Conservation (phyloP, 2,113 vertebrate genomes). For the Glaucidium brasilianum region DNA sequence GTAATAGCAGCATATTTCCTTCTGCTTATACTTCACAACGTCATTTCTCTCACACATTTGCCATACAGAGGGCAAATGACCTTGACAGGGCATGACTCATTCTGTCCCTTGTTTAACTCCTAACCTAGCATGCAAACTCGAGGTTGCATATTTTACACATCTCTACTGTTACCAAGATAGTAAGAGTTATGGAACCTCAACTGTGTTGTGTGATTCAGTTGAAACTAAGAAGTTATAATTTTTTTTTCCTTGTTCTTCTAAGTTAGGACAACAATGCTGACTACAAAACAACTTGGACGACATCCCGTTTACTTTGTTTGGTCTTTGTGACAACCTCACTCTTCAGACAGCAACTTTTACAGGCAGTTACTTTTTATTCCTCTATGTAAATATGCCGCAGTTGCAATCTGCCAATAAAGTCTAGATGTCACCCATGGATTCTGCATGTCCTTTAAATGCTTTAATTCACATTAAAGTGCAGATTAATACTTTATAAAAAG, state of each 20-base stretch:
- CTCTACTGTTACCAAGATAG: neutral
- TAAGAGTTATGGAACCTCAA: neutral
- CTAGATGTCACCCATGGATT: neutral
- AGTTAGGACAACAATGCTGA: neutral
- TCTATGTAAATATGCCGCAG: neutral
- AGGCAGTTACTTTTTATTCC: neutral
- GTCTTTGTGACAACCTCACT: neutral
- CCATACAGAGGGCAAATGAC: constrained; percentile 9
- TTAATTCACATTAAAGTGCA: neutral
- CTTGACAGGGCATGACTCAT: constrained; percentile 54
- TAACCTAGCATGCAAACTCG: neutral
- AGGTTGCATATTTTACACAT: neutral
- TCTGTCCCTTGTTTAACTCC: neutral
- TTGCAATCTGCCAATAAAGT: neutral
- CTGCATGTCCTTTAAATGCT: neutral
- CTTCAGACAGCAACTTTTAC: neutral
- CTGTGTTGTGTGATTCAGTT: neutral
- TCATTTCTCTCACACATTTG: neutral
- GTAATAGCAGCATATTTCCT: neutral
- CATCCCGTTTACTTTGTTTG: neutral
- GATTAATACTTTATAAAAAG: neutral
- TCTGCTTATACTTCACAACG: neutral
- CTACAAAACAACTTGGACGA: neutral
- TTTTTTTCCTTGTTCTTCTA: neutral
- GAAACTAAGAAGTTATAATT: neutral